These are phyloP conservation scores for Sebastes vulpes DNA, from an alignment of 2,797 vertebrate genomes.

Conservation along the genomic window DNA sequence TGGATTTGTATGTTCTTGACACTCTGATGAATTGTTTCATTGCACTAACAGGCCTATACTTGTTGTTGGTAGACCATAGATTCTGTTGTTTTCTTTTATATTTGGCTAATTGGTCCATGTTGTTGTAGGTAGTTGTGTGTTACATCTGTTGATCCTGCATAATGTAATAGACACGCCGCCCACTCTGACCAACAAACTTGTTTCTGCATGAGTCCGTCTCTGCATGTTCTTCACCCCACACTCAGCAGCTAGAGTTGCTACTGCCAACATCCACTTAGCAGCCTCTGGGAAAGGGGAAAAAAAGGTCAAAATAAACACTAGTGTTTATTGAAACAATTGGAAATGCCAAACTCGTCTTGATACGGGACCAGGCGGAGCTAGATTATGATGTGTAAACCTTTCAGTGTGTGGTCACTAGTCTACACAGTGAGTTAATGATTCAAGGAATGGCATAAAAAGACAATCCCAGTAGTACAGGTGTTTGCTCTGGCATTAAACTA, in stretches of 20 bases:
- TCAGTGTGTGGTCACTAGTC: background rate
- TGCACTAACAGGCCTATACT: background rate
- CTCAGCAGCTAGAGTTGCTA: background rate
- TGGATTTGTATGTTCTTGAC: background rate
- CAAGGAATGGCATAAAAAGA: conserved; percentile 25
- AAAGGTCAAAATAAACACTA: background rate
- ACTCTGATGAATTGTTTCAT: background rate
- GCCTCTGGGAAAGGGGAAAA: background rate
- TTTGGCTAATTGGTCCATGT: background rate
- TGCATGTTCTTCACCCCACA: background rate
- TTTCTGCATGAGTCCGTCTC: conserved; percentile 1
- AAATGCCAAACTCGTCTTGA: background rate
- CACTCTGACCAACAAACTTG: background rate
- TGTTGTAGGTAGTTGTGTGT: background rate
- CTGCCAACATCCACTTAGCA: conserved; percentile 23
- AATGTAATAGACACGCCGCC: background rate
- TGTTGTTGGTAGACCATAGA: background rate
- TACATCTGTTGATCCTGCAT: background rate
- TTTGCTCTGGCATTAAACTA: conserved; percentile 45
- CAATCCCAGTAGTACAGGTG: conserved; percentile 7
- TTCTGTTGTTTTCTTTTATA: background rate
- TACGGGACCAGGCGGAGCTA: background rate
- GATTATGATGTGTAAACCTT: background rate
- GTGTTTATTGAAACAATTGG: conserved; percentile 5
- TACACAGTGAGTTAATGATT: conserved; percentile 63